Evolutionary conservation across 2,888 invertebrate genomes (phyloP).

Genomic region (Chironomus tentans): DNA sequence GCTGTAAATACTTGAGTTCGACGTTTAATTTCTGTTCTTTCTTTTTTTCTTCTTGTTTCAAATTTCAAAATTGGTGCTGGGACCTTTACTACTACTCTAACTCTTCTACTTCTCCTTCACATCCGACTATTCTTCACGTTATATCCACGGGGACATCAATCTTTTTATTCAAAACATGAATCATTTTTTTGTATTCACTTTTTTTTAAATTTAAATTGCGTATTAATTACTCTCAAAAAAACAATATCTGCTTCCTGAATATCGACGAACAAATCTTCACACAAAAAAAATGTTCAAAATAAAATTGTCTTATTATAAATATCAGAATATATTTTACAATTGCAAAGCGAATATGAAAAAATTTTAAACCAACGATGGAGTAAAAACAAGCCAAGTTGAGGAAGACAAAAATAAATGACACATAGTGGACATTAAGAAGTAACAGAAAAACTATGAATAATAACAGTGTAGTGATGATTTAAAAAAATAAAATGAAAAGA

Average conservation of each 20-base stretch:
- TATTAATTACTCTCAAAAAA: not conserved
- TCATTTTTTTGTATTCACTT: too few relatives aligned
- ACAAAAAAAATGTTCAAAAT: not conserved
- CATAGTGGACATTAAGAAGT: not conserved
- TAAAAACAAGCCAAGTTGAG: constrained; percentile 27
- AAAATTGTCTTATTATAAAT: not conserved
- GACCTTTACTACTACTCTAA: constrained; percentile 19
- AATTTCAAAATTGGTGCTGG: constrained; percentile 27
- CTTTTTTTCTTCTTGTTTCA: constrained; percentile 21
- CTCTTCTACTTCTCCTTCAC: not conserved
- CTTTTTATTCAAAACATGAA: too few relatives aligned
- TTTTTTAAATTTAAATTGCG: not conserved
- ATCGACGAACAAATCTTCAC: not conserved
- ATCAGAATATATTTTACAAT: constrained; percentile 25
- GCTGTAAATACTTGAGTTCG: constrained; percentile 20
- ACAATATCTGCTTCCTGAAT: not conserved
- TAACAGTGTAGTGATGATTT: not conserved
- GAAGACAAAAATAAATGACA: not conserved
- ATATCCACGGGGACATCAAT: not conserved
- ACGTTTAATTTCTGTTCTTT: constrained; percentile 23
- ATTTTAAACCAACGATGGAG: constrained; percentile 27
- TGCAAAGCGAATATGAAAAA: constrained; percentile 27
- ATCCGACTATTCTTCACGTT: not conserved
- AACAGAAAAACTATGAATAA: not conserved
- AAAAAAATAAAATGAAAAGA: not conserved